Base-by-base conservation (phyloP, 2,113 vertebrate genomes). In the Sigmodon hispidus region DNA sequence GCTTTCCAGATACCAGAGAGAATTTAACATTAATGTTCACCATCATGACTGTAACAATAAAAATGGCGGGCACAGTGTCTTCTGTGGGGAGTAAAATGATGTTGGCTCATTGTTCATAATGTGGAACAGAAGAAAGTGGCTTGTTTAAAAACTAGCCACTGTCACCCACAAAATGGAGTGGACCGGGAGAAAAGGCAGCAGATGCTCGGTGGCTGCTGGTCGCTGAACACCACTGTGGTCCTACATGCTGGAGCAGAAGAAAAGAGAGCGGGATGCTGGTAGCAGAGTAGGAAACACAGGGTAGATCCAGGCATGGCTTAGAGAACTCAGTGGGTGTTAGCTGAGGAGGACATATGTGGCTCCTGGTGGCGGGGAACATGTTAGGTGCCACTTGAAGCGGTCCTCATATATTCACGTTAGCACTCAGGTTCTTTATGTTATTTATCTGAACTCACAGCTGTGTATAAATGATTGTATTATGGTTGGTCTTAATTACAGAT, bases 401-500 rank as follows among this genome's bases (percentile, higher is more conserved):
- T 73, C 85, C 73, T 84, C 86, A 52, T 79, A 48, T 61, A 43
- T 50, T 92, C 52, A 84, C 21, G 50, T 65, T 63, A 26, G 93
- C 70, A 73, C 55, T 79, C 79, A 21, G 52, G 21, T 84, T 83
- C 45, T 65, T 36, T 86, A 0, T 57, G 22, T 79, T 76, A 63
- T 65, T 87, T 69, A 93, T 87, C 67, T 86, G 59, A 48, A 65
- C 76, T 90, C n/a, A 88, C 90, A 84, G 84, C 22, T 48, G 73
- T 48, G 17, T 93, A 21, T 61, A 34, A 50, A 52, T 34, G 59
- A 50, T 94, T 96, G 45, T 94, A 70, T 48, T 72, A 45, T 76
- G 45, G 16, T 93, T 90, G 79, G 76, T 88, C 63, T 81, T 93
- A 87, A 90, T 95, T 86, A 75, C 34, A 93, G 85, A 92, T 91